Evolutionary conservation across 2,113 vertebrate genomes (phyloP).

Genomic region (Neodon shergylaensis): DNA sequence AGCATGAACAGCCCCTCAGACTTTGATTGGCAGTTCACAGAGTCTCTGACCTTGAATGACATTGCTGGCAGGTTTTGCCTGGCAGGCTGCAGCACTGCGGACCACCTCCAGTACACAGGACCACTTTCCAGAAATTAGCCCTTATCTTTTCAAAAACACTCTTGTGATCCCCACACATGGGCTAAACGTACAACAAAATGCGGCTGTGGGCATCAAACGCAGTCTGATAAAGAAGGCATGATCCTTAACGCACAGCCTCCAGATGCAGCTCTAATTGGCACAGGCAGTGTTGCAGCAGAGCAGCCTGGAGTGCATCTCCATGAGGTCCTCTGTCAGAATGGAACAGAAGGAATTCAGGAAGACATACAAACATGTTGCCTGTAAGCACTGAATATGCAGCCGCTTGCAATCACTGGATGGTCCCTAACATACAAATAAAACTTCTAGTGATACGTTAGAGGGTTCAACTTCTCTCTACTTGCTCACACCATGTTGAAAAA

Average conservation of each 20-base stretch:
- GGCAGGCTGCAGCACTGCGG: conserved; percentile 81
- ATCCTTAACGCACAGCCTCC: conserved; percentile 44
- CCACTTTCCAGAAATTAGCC: conserved; percentile 75
- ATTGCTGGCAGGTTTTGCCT: conserved; percentile 85
- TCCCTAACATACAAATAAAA: conserved; percentile 13
- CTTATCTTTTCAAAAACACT: conserved; percentile 59
- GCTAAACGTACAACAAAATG: conserved; percentile 13
- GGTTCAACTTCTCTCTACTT: neutral
- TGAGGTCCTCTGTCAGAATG: neutral
- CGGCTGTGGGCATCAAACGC: neutral
- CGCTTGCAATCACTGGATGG: neutral
- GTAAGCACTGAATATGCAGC: neutral
- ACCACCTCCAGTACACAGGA: conserved; percentile 68
- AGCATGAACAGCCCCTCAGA: conserved; percentile 74
- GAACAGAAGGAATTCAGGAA: conserved; percentile 18
- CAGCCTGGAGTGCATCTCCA: conserved; percentile 9
- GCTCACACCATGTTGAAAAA: neutral
- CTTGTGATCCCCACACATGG: neutral
- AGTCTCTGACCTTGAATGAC: conserved; percentile 87
- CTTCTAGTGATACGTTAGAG: neutral
- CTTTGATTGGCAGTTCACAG: conserved; percentile 82
- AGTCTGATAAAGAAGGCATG: neutral
- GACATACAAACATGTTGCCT: neutral
- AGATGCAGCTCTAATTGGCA: conserved; percentile 35
- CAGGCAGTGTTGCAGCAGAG: neutral